phyloP scores from a whole-genome alignment of 2,888 invertebrate genomes.

The Liposcelis brunnea region DNA sequence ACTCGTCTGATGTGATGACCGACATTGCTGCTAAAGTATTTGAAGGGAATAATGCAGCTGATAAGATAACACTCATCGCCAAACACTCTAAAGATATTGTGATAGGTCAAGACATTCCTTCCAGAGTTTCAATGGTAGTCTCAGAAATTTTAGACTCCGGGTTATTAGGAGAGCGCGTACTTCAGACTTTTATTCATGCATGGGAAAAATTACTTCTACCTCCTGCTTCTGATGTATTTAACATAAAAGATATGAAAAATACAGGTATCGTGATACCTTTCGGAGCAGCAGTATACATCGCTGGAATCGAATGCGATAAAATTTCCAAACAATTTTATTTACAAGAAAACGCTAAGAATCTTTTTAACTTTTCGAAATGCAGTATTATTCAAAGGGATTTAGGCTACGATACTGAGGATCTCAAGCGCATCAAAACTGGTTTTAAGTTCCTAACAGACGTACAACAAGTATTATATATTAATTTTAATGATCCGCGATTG shows the following conservation, averaged over 20 bases:
- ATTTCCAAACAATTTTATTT: slow-evolving; percentile 33
- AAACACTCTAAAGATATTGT: slow-evolving; percentile 40
- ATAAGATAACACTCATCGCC: slow-evolving; percentile 33
- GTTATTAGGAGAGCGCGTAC: slow-evolving; percentile 54
- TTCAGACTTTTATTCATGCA: slow-evolving; percentile 49
- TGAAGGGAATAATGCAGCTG: slow-evolving; percentile 27
- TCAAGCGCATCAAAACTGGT: slow-evolving; percentile 33
- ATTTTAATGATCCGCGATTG: slow-evolving; percentile 41
- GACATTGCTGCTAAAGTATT: slow-evolving; percentile 40
- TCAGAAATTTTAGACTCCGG: slow-evolving; percentile 70
- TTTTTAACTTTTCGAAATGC: slow-evolving; percentile 16
- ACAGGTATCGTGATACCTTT: slow-evolving; percentile 39
- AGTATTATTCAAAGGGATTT: slow-evolving; percentile 29
- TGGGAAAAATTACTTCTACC: slow-evolving; percentile 40
- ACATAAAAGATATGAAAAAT: not conserved
- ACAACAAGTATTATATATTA: slow-evolving; percentile 34
- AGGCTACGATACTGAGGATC: slow-evolving; percentile 52
- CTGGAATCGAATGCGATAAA: slow-evolving; percentile 38
- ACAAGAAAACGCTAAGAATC: slow-evolving; percentile 14
- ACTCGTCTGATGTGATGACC: slow-evolving; percentile 44
- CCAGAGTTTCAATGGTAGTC: slow-evolving; percentile 40
- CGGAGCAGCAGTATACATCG: slow-evolving; percentile 42
- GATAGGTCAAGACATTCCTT: slow-evolving; percentile 33
- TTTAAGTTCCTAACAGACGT: slow-evolving; percentile 40
- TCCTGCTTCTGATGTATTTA: no score